Percentiles rank a stretch among this genome's conserved stretches.
Evolutionary conservation across 2,888 invertebrate genomes (phyloP).

Genomic region (Drosophila melanosoma): DNA sequence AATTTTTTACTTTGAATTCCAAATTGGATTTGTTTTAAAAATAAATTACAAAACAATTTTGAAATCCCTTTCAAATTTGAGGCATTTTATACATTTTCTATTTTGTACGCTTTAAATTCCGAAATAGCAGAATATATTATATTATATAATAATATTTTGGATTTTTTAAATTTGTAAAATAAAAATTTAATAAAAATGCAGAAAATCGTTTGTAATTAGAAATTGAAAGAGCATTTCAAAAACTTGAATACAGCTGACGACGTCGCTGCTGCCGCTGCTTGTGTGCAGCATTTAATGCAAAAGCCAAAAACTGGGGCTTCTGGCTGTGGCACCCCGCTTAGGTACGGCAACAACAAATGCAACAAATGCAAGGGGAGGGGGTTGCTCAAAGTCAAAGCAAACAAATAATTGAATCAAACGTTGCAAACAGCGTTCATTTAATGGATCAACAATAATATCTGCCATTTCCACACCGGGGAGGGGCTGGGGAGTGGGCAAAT

Average conservation of each 20-base stretch:
- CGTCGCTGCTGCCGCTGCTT: slow-evolving; percentile 2
- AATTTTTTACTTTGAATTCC: not conserved
- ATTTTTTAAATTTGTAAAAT: not conserved
- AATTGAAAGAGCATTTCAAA: slow-evolving; percentile 19
- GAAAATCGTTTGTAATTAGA: not conserved
- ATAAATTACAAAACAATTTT: too few species aligned
- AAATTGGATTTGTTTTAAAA: not conserved
- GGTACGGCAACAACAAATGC: slow-evolving; percentile 15
- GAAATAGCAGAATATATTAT: not conserved
- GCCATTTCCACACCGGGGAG: not conserved
- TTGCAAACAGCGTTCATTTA: slow-evolving; percentile 58
- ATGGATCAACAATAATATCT: slow-evolving; percentile 25
- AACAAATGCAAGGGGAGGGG: not conserved
- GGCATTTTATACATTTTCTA: not conserved
- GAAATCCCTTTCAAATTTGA: too few species aligned
- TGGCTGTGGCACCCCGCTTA: not conserved
- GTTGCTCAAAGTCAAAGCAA: slow-evolving; percentile 24
- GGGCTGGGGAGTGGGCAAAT: not conserved
- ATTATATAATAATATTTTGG: not conserved
- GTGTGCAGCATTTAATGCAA: slow-evolving; percentile 39
- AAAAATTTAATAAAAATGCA: not conserved
- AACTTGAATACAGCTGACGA: slow-evolving; percentile 6
- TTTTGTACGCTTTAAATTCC: not conserved
- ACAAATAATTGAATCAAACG: slow-evolving; percentile 57
- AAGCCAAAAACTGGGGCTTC: slow-evolving; percentile 20